A percentile compares a stretch with the other conserved stretches of the same genome.
These are phyloP conservation scores for Lasioglossum oenotherae DNA, from an alignment of 2,888 invertebrate genomes.

Conservation along the genomic window DNA sequence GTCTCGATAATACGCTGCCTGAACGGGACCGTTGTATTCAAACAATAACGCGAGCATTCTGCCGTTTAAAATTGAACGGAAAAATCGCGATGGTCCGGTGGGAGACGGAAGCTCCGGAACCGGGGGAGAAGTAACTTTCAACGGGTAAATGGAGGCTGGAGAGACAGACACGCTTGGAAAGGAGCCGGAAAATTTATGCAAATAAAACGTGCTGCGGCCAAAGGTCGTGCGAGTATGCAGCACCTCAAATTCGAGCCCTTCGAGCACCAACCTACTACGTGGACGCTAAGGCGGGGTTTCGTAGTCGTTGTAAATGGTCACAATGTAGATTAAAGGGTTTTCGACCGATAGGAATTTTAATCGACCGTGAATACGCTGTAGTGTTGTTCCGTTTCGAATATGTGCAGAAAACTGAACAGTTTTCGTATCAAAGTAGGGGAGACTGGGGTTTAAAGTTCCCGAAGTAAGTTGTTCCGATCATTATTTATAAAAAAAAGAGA, in stretches of 20 bases:
- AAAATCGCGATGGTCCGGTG: neutral
- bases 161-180: neutral
- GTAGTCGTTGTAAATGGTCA: slow-evolving; percentile 79
- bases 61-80: neutral
- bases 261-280: slow-evolving; percentile 22
- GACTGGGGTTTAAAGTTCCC: too few relatives aligned
- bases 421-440: too few relatives aligned
- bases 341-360: slow-evolving; percentile 33
- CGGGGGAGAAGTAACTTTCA: neutral
- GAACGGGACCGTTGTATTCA: neutral
- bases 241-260: slow-evolving; percentile 41
- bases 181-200: slow-evolving; percentile 27
- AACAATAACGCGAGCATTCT: neutral
- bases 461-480: too few relatives aligned
- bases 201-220: slow-evolving; percentile 33
- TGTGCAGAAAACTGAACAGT: neutral
- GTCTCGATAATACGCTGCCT: neutral
- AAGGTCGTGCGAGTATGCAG: slow-evolving; percentile 19
- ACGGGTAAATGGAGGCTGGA: neutral
- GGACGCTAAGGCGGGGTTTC: slow-evolving; percentile 77
- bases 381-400: neutral
- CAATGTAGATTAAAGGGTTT: slow-evolving; percentile 74
- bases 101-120: neutral
- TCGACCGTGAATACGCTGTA: slow-evolving; percentile 38
- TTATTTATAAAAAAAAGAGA: too few relatives aligned